Evolutionary conservation across 2,113 vertebrate genomes (phyloP).

Genomic region (Acanthochromis polyacanthus): DNA sequence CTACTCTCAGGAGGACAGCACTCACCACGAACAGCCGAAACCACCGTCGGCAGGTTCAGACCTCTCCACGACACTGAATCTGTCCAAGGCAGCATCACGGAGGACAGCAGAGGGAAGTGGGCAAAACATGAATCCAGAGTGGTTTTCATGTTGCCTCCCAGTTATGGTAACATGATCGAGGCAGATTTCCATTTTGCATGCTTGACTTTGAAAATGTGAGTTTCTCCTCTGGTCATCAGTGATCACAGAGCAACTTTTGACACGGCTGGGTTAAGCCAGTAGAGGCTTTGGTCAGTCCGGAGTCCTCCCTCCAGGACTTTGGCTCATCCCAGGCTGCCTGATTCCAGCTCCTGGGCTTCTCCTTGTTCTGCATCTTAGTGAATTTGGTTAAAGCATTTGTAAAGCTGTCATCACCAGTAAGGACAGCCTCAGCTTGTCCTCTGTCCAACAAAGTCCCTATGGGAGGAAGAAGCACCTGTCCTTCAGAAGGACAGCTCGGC

Average conservation of each 20-base stretch:
- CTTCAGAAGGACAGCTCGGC: conserved; percentile 57
- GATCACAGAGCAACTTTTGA: conserved; percentile 29
- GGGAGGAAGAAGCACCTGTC: conserved; percentile 48
- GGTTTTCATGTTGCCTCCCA: not conserved
- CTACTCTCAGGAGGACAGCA: not conserved
- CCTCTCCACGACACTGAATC: not conserved
- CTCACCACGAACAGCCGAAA: not conserved
- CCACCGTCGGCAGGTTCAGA: not conserved
- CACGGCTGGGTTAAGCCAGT: not conserved
- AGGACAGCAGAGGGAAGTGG: not conserved
- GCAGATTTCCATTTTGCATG: conserved; percentile 16
- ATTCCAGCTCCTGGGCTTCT: not conserved
- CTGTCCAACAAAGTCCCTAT: conserved; percentile 28
- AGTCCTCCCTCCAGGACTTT: conserved; percentile 15
- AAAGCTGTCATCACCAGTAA: conserved; percentile 45
- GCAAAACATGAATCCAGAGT: conserved; percentile 18
- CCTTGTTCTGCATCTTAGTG: conserved; percentile 17
- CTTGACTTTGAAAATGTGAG: conserved; percentile 47
- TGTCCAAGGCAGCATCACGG: conserved; percentile 23
- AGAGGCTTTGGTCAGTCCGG: not conserved
- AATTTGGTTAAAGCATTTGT: conserved; percentile 40
- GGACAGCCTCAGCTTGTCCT: conserved; percentile 41
- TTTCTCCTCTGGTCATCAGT: conserved; percentile 15
- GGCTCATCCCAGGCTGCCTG: conserved; percentile 7
- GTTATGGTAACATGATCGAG: not conserved